phyloP scores from a whole-genome alignment of 2,888 invertebrate genomes.

The Neelides folsomi region DNA sequence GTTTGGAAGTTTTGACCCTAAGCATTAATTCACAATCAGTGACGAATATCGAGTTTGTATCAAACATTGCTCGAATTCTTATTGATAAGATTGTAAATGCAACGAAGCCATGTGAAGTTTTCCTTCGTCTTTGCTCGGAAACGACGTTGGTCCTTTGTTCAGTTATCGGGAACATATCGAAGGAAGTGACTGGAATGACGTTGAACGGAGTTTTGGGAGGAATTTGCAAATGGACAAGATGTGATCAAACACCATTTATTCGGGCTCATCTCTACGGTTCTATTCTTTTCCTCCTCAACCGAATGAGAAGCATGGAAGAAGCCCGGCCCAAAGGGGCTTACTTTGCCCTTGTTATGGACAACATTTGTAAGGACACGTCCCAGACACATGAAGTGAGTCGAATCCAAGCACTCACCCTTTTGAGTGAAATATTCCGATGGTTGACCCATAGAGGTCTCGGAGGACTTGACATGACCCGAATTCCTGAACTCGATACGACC shows the following conservation, averaged over 20 bases:
- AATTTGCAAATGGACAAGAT: constrained; percentile 21
- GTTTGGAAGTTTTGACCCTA: constrained; percentile 26
- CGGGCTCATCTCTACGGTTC: constrained; percentile 76
- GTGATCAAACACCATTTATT: constrained; percentile 36
- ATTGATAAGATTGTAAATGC: constrained; percentile 16
- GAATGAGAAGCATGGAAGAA: constrained; percentile 36
- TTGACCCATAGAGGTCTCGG: constrained; percentile 19
- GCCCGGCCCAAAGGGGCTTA: constrained; percentile 9
- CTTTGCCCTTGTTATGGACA: constrained; percentile 21
- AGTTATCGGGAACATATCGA: constrained; percentile 13
- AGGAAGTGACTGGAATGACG: constrained; percentile 14
- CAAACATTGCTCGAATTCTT: constrained; percentile 17
- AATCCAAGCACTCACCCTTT: constrained; percentile 29
- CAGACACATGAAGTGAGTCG: constrained; percentile 21
- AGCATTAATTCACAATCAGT: constrained; percentile 11
- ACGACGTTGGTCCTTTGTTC: constrained; percentile 23
- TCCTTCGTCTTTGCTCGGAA: constrained; percentile 26
- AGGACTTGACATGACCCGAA: constrained; percentile 3
- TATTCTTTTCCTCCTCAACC: constrained; percentile 62
- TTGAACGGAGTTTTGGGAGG: constrained; percentile 24
- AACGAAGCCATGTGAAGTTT: constrained; percentile 13
- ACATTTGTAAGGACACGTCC: constrained; percentile 20
- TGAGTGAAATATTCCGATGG: constrained; percentile 29
- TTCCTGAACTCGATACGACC: no score
- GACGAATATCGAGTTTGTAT: constrained; percentile 20